Evolutionary conservation across 2,797 vertebrate species (phyloP), one percentile per base, ranked within the genome.

Genomic region (Alauda arvensis): DNA sequence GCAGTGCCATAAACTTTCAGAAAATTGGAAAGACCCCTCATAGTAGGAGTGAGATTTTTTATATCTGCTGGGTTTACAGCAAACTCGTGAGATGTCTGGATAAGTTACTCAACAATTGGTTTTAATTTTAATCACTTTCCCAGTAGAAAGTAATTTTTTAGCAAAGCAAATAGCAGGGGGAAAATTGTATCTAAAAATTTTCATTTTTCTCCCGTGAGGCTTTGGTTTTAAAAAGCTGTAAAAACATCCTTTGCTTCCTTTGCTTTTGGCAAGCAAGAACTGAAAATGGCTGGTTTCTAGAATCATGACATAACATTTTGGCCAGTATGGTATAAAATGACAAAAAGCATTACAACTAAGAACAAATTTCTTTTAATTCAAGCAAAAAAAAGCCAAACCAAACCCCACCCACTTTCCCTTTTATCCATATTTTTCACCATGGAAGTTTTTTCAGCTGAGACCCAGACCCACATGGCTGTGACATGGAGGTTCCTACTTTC

Each of bases 211-310:
- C 46, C 20, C 48, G 19, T 20, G 74, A 87, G 57, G 45, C 40
- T 83, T 85, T 45, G 37, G 59, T 72, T 93, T 80, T 43, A 55
- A 33, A 89, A 86, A 72, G 71, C 71, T 81, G 69, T 78, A 86
- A 80, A 91, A 83, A 31, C 43, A 83, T 49, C 25, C 19, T 52
- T 89, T 88, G 5, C 43, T 83, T 90, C 67, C 56, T 61, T 65
- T 65, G 28, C 25, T 84, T 89, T 90, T 91, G 79, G 77, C 72
- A 94, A 71, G 24, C 13, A 70, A 52, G 66, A 23, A 20, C 43
- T 83, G 57, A 52, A 80, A 83, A 91, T 40, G 83, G 6, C 26
- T 71, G n/a, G 6, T 66, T 87, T 80, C 55, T 70, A 75, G 59
- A 79, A 87, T 51, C 0, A 4, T 70, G 66, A 74, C 28, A 7